Evolutionary conservation across 1,140 invertebrate species (phyloP).

Genomic region (Olivierus martensii): DNA sequence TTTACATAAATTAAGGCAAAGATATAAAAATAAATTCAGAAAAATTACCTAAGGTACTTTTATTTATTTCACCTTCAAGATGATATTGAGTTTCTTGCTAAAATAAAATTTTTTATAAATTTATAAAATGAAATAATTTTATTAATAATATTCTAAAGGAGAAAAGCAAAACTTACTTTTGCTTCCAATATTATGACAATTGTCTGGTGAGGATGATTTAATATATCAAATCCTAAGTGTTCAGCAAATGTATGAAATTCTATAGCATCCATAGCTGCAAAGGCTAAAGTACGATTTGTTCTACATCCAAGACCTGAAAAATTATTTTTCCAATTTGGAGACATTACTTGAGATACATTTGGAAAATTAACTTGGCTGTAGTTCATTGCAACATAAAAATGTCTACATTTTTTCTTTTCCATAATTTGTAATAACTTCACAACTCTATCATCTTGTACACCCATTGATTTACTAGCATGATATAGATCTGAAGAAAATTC

Average conservation of each 20-base stretch:
- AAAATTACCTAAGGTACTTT: slow-evolving; percentile 32
- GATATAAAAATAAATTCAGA: too few relatives aligned
- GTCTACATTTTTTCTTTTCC: too few relatives aligned
- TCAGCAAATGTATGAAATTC: slow-evolving; percentile 54
- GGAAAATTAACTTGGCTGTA: slow-evolving; percentile 18
- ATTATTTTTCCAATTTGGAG: slow-evolving; percentile 14
- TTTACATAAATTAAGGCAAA: too few relatives aligned
- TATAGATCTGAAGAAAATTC: too few relatives aligned
- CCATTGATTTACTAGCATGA: too few relatives aligned
- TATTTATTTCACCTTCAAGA: slow-evolving; percentile 41
- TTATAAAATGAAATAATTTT: background rate
- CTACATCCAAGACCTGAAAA: slow-evolving; percentile 37
- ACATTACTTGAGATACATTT: background rate
- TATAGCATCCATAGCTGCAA: slow-evolving; percentile 54
- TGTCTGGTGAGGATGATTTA: slow-evolving; percentile 41
- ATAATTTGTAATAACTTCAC: too few relatives aligned
- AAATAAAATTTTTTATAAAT: slow-evolving; percentile 23
- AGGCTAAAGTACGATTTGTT: slow-evolving; percentile 48
- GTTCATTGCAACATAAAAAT: slow-evolving; percentile 5
- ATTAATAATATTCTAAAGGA: background rate
- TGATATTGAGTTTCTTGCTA: slow-evolving; percentile 53
- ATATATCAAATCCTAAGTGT: slow-evolving; percentile 40
- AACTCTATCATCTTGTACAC: too few relatives aligned
- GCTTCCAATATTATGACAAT: slow-evolving; percentile 54
- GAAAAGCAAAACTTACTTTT: slow-evolving; percentile 37